phyloP scores from a whole-genome alignment of 2,113 vertebrate species.

The Vidua macroura region DNA sequence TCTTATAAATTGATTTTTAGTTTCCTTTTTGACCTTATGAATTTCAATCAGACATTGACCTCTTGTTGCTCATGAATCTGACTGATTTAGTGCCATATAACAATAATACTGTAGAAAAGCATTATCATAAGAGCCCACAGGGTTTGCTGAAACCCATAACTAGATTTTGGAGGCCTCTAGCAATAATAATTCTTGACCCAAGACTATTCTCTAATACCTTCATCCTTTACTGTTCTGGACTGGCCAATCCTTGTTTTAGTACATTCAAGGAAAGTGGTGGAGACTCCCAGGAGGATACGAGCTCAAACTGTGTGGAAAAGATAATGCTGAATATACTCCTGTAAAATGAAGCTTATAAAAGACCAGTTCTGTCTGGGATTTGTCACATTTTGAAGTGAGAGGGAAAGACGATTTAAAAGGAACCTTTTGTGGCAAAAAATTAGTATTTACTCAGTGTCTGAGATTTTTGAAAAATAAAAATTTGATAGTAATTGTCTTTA shows the following conservation, averaged over 20 bases:
- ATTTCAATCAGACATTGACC: slow-evolving; percentile 86
- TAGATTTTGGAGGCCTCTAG: slow-evolving; percentile 73
- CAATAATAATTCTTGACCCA: slow-evolving; percentile 76
- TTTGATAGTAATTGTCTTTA: slow-evolving; percentile 62
- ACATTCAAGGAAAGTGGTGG: neutral
- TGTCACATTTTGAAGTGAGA: slow-evolving; percentile 45
- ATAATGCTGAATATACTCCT: slow-evolving; percentile 24
- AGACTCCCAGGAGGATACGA: neutral
- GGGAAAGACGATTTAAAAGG: neutral
- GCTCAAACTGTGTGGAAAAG: slow-evolving; percentile 6
- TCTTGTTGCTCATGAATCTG: slow-evolving; percentile 83
- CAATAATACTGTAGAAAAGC: slow-evolving; percentile 79
- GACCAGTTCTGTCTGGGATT: slow-evolving; percentile 26
- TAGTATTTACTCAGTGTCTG: slow-evolving; percentile 6
- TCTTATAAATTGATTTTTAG: slow-evolving; percentile 88
- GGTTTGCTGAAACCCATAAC: slow-evolving; percentile 76
- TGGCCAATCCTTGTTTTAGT: slow-evolving; percentile 1
- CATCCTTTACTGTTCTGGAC: slow-evolving; percentile 43
- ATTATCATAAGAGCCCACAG: slow-evolving; percentile 78
- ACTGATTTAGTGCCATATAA: slow-evolving; percentile 82
- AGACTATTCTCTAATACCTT: slow-evolving; percentile 62
- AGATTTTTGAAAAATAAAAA: slow-evolving; percentile 40
- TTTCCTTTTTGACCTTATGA: slow-evolving; percentile 88
- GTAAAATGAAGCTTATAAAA: neutral
- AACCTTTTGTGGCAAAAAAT: slow-evolving; percentile 2